Evolutionary conservation across 2,888 invertebrate genomes (phyloP), one percentile per base, ranked within the genome.

Genomic region (Drosophila borborema): DNA sequence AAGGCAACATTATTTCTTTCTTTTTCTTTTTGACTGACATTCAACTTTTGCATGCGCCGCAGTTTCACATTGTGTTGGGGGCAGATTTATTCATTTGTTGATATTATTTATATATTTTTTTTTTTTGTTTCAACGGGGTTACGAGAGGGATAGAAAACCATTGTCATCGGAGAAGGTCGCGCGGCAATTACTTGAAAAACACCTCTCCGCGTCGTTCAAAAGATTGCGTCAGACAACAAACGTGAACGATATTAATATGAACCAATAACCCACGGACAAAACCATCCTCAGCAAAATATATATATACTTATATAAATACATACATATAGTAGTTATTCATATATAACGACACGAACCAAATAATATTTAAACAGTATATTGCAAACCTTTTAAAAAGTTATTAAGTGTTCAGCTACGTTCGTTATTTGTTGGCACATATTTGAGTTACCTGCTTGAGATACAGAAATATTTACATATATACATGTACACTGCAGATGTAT

Each of bases 101-200:
- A 56, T 41, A 56, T 72, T 64, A 56, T 65, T 38, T 51, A 63
- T 55, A 51, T 60, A 23, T 46, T 7, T 16, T 23, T 10, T 38
- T 23, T n/a, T 55, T 55, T 62, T 63, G 55, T 56, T 56, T 58
- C 45, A 36, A 36, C 23, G 55, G 55, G 41, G 55, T 55, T 55
- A 55, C 41, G 41, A 18, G 49, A 71, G 74, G 64, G 60, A 41
- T 36, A 38, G 67, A 54, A 72, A 79, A 81, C 81, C 88, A 86
- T 88, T 87, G 85, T 77, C 88, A 82, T 81, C 75, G 61, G 79
- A 74, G 85, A 86, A 86, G 85, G 85, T 86, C 84, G 76, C 56
- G 59, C 76, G 76, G 79, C 81, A 83, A 81, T 81, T 83, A 72
- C 68, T 70, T 68, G 71, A 81, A 67, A 73, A 64, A 74, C 72